Evolutionary conservation across 2,113 vertebrate genomes (phyloP), one percentile per base, ranked within the genome.

Genomic region (Thunnus maccoyii): DNA sequence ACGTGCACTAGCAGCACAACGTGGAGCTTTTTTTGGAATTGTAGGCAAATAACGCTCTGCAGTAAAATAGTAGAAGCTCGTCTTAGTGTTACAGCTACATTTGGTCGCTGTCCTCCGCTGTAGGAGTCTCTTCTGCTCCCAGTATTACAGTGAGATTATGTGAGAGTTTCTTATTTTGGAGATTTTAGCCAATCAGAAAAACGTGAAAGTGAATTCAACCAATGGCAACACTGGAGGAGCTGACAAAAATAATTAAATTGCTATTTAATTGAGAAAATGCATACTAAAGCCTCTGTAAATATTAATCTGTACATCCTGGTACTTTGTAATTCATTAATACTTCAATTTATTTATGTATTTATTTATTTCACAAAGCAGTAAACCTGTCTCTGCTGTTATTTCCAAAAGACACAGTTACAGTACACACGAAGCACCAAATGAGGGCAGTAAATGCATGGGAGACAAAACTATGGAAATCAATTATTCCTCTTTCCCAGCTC

Each of bases 181-280:
- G 0, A 15, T 56, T 47, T 74, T 65, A 63, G 18, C 75, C 78
- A 88, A 76, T 87, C 77, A 57, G 15, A 1, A 86, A 15, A 92
- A 89, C 47, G 95, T 94, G 20, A 92, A 93, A 47, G 91, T 56
- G 27, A 44, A 22, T 91, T 18, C 86, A 73, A 17, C 70, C 95
- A 82, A 95, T 94, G 92, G 91, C 89, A 0, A 90, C 89, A 0
- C 92, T 85, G 91, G 91, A 93, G 77, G 88, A 92, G 93, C 91
- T 56, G 30, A 69, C 84, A 30, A 9, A 9, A 9, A 36, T 36
- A 4, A 61, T 27, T 48, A 12, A 54, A 48, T 3, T 7, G 1
- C 5, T 36, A n/a, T 48, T 57, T 16, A 8, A 51, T 4, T 41
- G 11, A 47, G 27, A 41, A 41, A 41, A 41, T 41, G 41, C 2